Evolutionary conservation across 2,888 invertebrate genomes (phyloP), one percentile per base, ranked within the genome.

Genomic region (Epirrita christyi): DNA sequence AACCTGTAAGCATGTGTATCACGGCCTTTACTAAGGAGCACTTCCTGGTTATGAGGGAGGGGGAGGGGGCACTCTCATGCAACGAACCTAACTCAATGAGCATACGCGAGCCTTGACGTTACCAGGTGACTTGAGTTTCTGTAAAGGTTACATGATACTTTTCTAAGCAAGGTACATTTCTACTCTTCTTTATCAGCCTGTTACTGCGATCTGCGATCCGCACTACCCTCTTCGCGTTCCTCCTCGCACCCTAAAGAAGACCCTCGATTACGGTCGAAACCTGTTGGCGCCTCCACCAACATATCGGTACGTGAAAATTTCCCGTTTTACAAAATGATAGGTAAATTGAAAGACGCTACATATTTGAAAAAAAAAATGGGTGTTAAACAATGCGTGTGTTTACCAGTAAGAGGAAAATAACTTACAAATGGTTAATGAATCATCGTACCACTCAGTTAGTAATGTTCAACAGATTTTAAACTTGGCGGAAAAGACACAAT

Each of bases 1-100:
- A n/a, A n/a, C 21, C 21, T 21, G 21, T n/a, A n/a, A n/a, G n/a
- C n/a, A n/a, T n/a, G n/a, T n/a, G n/a, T 21, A 21, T 21, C 21
- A 21, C 21, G 21, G 21, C 21, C 21, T 4, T 2, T 21, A 45
- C 37, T 14, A 29, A 13, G n/a, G 49, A 46, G 34, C 41, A 56
- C 40, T 42, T 41, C 29, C 38, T 14, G 10, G 55, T 64, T 64
- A 62, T 36, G 27, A 51, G n/a, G n/a, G n/a, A n/a, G n/a, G n/a
- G n/a, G n/a, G n/a, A n/a, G 37, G 57, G 57, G 50, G 58, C 76
- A 81, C 78, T 69, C 80, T 61, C 85, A 88, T 84, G 85, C 88
- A 78, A 90, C 90, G 81, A 87, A 90, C 90, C 90, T 90, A 91
- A 83, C 87, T 89, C 78, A 89, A 76, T 54, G 88, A 81, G 76